Conservation (phyloP, 2,113 vertebrate genomes). For the Saccopteryx bilineata region DNA sequence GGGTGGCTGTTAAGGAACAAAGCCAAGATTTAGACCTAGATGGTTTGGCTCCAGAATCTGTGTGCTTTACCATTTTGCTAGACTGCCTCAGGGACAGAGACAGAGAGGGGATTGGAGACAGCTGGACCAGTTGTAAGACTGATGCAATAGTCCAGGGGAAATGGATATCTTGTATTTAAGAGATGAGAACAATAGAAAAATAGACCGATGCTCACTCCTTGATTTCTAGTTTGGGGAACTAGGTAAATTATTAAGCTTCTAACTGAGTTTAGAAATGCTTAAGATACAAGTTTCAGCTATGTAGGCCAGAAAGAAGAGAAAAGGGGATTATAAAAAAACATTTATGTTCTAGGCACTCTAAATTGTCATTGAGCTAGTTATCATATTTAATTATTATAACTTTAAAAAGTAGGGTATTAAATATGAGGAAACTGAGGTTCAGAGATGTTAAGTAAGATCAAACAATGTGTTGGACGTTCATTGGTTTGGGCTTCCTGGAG, state of each 20-base stretch:
- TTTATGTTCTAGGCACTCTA: background rate
- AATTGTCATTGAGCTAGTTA: background rate
- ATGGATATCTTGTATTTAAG: background rate
- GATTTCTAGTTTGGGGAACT: background rate
- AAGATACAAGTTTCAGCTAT: background rate
- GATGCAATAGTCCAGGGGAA: background rate
- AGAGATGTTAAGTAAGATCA: background rate
- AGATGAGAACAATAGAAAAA: background rate
- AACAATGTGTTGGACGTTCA: background rate
- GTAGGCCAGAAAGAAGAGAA: conserved; percentile 1
- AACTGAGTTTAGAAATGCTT: background rate
- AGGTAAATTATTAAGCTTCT: conserved; percentile 39
- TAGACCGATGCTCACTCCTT: background rate
- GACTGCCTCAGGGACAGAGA: background rate
- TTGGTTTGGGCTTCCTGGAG: background rate
- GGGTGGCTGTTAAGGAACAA: conserved; percentile 35
- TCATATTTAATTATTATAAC: conserved; percentile 17
- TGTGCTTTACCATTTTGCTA: background rate
- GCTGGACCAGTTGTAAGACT: background rate
- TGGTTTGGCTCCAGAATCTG: background rate
- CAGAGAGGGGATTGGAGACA: background rate
- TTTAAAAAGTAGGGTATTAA: background rate
- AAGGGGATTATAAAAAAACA: conserved; percentile 1
- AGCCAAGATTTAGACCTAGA: conserved; percentile 50
- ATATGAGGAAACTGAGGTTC: background rate